Evolutionary conservation across 1,140 invertebrate genomes (phyloP).

Genomic region (Leptonema lineaticorne): DNA sequence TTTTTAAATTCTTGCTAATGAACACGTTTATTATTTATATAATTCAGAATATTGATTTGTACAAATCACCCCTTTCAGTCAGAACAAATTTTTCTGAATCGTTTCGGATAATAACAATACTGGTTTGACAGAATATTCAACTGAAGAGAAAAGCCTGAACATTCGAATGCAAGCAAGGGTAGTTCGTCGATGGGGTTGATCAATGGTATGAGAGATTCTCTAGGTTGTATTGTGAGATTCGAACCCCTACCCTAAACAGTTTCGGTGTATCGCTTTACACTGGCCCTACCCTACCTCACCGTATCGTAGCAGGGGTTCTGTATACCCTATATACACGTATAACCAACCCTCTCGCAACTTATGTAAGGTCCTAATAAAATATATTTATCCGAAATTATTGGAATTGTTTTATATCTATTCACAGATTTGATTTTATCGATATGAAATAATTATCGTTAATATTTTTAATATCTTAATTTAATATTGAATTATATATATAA

Average conservation of each 20-base stretch:
- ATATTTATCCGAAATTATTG: too few relatives aligned
- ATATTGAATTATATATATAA: too few relatives aligned
- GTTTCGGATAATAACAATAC: slow-evolving; percentile 6
- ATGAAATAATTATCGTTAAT: too few relatives aligned
- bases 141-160: background rate
- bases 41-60: too few relatives aligned
- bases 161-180: background rate
- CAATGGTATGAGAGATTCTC: background rate
- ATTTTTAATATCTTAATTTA: too few relatives aligned
- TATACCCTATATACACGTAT: background rate
- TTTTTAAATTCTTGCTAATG: too few relatives aligned
- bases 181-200: background rate
- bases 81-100: slow-evolving; percentile 12
- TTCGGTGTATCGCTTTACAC: slow-evolving; percentile 28
- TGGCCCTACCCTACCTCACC: slow-evolving; percentile 2
- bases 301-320: background rate
- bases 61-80: too few relatives aligned
- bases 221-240: slow-evolving; percentile 6
- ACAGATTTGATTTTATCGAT: too few relatives aligned
- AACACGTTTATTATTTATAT: too few relatives aligned
- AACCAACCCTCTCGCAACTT: background rate
- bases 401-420: too few relatives aligned
- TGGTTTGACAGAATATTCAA: background rate
- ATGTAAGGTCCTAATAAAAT: too few relatives aligned
- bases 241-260: slow-evolving; percentile 27